These are phyloP conservation scores for Drosophila punjabiensis DNA, from an alignment of 1,140 invertebrate species.

Conservation along the genomic window DNA sequence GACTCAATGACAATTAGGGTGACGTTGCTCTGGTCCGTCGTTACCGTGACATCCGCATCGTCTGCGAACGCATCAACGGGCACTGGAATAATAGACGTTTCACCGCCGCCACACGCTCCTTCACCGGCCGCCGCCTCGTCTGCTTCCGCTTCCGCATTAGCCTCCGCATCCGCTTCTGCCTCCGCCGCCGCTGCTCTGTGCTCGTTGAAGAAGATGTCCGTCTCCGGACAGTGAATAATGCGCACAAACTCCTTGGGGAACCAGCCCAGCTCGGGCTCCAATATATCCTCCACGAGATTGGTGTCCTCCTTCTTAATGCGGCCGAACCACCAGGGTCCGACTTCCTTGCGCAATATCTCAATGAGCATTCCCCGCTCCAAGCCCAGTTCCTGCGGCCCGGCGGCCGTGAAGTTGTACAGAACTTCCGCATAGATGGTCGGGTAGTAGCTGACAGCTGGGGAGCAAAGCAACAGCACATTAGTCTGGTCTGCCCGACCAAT, in stretches of 20 bases:
- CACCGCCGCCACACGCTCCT: conserved; percentile 1
- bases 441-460: conserved; percentile 57
- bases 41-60: conserved; percentile 55
- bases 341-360: conserved; percentile 80
- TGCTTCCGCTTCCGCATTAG: background rate
- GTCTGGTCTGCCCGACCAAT: background rate
- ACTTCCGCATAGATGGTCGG: conserved; percentile 80
- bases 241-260: conserved; percentile 85
- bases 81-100: conserved; percentile 20
- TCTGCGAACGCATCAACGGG: conserved; percentile 40
- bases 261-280: conserved; percentile 81
- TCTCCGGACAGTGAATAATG: conserved; percentile 71
- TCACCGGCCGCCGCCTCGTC: background rate
- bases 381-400: conserved; percentile 79
- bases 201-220: conserved; percentile 62
- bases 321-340: conserved; percentile 84
- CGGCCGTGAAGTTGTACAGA: conserved; percentile 81
- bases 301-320: conserved; percentile 80
- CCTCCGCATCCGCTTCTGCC: background rate
- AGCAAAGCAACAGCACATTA: conserved; percentile 5
- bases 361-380: conserved; percentile 79
- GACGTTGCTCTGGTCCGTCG: conserved; percentile 74
- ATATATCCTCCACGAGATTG: conserved; percentile 67
- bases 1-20: conserved; percentile 82
- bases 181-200: conserved; percentile 33